Conservation (phyloP, 2,113 vertebrate species). For the Pipa parva region DNA sequence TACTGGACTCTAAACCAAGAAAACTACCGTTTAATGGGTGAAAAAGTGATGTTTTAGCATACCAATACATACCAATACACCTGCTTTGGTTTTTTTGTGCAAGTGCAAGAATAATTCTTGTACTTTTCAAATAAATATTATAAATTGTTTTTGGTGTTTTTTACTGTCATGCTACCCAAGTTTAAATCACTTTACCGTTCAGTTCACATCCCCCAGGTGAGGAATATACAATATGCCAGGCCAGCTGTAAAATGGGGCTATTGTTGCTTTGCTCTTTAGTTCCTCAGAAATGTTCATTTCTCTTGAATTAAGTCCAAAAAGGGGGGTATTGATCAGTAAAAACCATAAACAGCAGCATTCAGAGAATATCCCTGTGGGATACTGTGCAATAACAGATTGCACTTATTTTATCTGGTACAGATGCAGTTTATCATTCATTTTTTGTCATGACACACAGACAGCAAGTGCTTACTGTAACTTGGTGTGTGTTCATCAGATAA, state of each 20-base stretch:
- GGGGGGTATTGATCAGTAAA: conserved; percentile 34
- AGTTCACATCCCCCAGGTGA: too few species aligned
- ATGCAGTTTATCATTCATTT: conserved; percentile 20
- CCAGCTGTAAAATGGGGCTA: conserved; percentile 49
- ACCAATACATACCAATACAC: too few species aligned
- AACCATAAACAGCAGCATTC: conserved; percentile 26
- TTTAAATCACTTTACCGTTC: too few species aligned
- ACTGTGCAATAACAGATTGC: conserved; percentile 16
- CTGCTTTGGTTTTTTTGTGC: too few species aligned
- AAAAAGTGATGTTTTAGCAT: too few species aligned
- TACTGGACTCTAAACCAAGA: too few species aligned
- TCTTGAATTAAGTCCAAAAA: conserved; percentile 31
- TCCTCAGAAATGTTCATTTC: conserved; percentile 21
- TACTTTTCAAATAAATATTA: too few species aligned
- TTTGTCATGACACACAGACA: conserved; percentile 26
- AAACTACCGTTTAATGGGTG: too few species aligned
- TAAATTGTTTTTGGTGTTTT: not conserved
- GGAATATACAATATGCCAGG: conserved; percentile 50
- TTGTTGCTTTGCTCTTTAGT: conserved; percentile 20
- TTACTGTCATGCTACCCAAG: not conserved
- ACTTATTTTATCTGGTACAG: conserved; percentile 20
- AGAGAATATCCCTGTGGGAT: conserved; percentile 14
- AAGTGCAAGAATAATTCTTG: too few species aligned
- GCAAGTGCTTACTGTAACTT: conserved; percentile 16
- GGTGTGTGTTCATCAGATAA: conserved; percentile 8